Conservation (phyloP, 2,888 invertebrate genomes). For the Carabus problematicus region DNA sequence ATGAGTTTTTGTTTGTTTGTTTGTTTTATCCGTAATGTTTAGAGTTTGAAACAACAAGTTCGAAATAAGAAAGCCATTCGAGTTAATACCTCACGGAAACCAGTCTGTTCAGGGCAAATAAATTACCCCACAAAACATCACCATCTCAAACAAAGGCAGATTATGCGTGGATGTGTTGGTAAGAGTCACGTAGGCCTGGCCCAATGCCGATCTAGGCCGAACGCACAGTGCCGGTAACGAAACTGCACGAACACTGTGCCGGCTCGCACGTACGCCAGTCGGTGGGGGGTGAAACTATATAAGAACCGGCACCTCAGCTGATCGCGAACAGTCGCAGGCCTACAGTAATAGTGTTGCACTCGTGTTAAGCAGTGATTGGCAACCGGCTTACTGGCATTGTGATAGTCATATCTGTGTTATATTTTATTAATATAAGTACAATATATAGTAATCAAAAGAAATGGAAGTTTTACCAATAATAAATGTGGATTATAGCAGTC, state of each 20-base stretch:
- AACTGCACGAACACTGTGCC: not conserved
- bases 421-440: constrained; percentile 12
- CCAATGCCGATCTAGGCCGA: constrained; percentile 15
- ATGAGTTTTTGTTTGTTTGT: not conserved
- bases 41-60: constrained; percentile 8
- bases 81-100: constrained; percentile 23
- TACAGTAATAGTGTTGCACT: constrained; percentile 13
- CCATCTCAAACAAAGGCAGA: constrained; percentile 32
- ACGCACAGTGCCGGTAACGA: constrained; percentile 11
- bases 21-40: not conserved
- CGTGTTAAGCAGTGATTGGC: constrained; percentile 16
- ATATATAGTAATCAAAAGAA: constrained; percentile 53
- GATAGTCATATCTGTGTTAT: constrained; percentile 30
- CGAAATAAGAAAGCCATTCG: constrained; percentile 16
- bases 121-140: constrained; percentile 29
- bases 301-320: constrained; percentile 18
- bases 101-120: constrained; percentile 27
- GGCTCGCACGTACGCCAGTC: constrained; percentile 18
- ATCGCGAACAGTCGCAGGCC: constrained; percentile 13
- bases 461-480: constrained; percentile 84
- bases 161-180: constrained; percentile 17
- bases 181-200: constrained; percentile 24
- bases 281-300: constrained; percentile 20
- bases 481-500: constrained; percentile 78
- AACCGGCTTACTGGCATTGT: constrained; percentile 26